phyloP scores from a whole-genome alignment of 2,113 vertebrate genomes.

The Oriolus oriolus region DNA sequence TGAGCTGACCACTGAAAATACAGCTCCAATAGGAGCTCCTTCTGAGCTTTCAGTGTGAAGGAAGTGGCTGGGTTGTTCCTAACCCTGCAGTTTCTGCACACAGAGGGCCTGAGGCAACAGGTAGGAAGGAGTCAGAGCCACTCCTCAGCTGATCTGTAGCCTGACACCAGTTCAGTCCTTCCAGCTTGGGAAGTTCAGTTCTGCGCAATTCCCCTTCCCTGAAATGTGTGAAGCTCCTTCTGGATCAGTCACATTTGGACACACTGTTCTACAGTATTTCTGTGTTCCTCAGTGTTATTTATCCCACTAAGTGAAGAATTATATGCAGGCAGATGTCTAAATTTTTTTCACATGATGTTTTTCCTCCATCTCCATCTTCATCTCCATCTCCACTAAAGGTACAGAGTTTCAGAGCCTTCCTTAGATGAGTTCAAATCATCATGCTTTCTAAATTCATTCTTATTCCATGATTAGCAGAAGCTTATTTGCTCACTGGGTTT shows the following conservation, averaged over 20 bases:
- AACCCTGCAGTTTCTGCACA: background rate
- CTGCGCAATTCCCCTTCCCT: background rate
- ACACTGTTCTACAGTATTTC: background rate
- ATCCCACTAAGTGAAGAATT: background rate
- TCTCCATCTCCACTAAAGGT: background rate
- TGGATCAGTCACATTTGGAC: background rate
- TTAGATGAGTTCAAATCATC: background rate
- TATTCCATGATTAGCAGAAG: background rate
- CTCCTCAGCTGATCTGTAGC: background rate
- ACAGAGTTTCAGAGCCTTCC: background rate
- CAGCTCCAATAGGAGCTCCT: background rate
- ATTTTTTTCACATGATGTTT: background rate
- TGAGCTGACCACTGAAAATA: background rate
- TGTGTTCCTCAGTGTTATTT: background rate
- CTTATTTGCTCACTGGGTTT: background rate
- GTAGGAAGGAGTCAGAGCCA: background rate
- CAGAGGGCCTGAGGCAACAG: background rate
- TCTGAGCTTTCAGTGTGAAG: background rate
- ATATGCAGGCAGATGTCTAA: background rate
- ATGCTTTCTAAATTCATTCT: background rate
- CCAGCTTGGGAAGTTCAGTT: background rate
- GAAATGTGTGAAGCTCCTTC: background rate
- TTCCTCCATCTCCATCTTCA: background rate
- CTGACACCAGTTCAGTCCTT: background rate
- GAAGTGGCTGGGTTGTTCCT: background rate